Evolutionary conservation across 2,113 vertebrate genomes (phyloP), one percentile per base, ranked within the genome.

Genomic region (Sitta europaea): DNA sequence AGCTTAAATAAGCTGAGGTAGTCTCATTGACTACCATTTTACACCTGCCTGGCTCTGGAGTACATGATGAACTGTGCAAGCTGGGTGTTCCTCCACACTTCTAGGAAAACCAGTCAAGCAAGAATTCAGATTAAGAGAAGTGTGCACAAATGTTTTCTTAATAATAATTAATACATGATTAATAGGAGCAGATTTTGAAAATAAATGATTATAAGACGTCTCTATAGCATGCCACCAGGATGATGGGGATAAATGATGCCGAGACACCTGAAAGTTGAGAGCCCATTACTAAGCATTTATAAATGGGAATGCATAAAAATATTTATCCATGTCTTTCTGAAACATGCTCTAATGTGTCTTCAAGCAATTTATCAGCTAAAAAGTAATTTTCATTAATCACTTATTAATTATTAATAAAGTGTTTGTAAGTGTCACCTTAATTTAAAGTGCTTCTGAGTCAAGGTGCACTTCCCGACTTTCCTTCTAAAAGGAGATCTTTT

Each of bases 381-480:
- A 96, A 24, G 42, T 78, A 91, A 90, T 95, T 97, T 94, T 95
- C 94, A 97, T 98, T 96, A 96, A 74, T 98, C 92, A 96, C 47
- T 94, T 96, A 97, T 97, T 97, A 98, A 95, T 96, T 97, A 97
- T 97, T 97, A 98, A 95, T 95, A 95, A 97, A 95, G 93, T 88
- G 83, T 58, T 86, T 86, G n/a, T 28, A 71, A 96, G 94, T 96
- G 87, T 96, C 97, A 94, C 94, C 94, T 96, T 94, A 91, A 72
- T 87, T 93, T 91, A 88, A 85, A 97, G 87, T 81, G 88, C 43
- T 94, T 90, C 61, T 81, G 65, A 95, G 81, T 92, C 54, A 85
- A 94, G 51, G 66, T 86, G 85, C 47, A 72, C 50, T 90, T 96
- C 22, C n/a, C 15, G 24, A 75, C 58, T 92, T 94, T 67, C 23